Evolutionary conservation across 1,140 invertebrate species (phyloP).

Genomic region (Adelges cooleyi): DNA sequence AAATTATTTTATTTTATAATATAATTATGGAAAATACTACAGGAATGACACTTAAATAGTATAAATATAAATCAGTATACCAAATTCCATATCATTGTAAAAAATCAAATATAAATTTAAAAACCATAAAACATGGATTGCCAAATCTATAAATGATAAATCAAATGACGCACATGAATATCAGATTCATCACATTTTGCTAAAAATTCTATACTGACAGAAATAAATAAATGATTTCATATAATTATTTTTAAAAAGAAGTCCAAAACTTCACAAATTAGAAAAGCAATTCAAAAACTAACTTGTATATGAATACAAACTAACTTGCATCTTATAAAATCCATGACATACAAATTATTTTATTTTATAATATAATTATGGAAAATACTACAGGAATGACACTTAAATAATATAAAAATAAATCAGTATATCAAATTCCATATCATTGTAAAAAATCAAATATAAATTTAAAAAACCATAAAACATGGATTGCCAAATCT

Average conservation of each 20-base stretch:
- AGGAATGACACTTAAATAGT: neutral
- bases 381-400: neutral
- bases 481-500: neutral
- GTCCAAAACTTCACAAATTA: no score
- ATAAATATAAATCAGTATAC: neutral
- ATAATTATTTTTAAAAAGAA: no score
- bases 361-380: neutral
- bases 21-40: neutral
- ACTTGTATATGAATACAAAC: no score
- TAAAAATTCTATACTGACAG: no score
- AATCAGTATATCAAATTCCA: neutral
- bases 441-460: neutral
- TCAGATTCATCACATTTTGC: slow-evolving; percentile 21
- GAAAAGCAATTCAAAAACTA: no score
- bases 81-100: neutral
- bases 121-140: slow-evolving; percentile 3
- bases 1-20: neutral
- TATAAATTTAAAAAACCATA: slow-evolving; percentile 28
- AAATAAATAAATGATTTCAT: no score
- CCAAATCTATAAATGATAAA: neutral
- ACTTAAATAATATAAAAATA: neutral
- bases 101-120: slow-evolving; percentile 26
- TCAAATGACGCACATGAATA: slow-evolving; percentile 30
- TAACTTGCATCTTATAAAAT: no score
- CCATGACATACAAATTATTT: no score